Evolutionary conservation across 2,113 vertebrate genomes (phyloP), one percentile per base, ranked within the genome.

Genomic region (Okapia johnstoni): DNA sequence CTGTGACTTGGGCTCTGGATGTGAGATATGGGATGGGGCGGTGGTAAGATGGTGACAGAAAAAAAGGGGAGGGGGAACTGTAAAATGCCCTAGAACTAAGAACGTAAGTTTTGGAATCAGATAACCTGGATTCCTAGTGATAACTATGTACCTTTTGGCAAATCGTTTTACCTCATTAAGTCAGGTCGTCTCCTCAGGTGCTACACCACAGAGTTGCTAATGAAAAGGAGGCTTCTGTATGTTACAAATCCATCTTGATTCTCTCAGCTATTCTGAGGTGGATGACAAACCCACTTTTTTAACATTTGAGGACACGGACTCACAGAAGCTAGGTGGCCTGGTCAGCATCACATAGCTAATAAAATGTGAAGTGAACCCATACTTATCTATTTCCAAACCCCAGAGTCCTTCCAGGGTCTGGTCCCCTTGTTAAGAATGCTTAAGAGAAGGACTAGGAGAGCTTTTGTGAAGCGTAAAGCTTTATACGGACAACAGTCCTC

Each of bases 301-400:
- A 33, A 81, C 55, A 73, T 26, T 77, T 55, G 83, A 94, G 50
- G 66, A 85, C 30, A 96, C 50, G 92, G 96, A 96, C 88, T 96
- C 97, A 94, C 48, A 85, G 90, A 60, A 90, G 36, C 43, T 83
- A 70, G 21, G 63, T 60, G 28, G 61, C 70, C 76, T 57, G 90
- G 60, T 57, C 21, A 88, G 98, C 97, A 96, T 94, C 94, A 52
- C 76, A 89, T 57, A 97, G 94, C 95, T 95, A 97, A 93, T 97
- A 93, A 97, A 97, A 77, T 16, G 33, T 5, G 50, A 14, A 79
- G 83, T 50, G 66, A 89, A 52, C 46, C 40, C 77, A 87, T 73
- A 61, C 81, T 90, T 81, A 85, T 83, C 40, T 77, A 55, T 52
- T 70, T 95, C 73, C 81, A 92, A 96, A 91, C 28, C 36, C 58